These are phyloP conservation scores for Vipera latastei DNA, from an alignment of 2,797 vertebrate genomes.

Conservation along the genomic window DNA sequence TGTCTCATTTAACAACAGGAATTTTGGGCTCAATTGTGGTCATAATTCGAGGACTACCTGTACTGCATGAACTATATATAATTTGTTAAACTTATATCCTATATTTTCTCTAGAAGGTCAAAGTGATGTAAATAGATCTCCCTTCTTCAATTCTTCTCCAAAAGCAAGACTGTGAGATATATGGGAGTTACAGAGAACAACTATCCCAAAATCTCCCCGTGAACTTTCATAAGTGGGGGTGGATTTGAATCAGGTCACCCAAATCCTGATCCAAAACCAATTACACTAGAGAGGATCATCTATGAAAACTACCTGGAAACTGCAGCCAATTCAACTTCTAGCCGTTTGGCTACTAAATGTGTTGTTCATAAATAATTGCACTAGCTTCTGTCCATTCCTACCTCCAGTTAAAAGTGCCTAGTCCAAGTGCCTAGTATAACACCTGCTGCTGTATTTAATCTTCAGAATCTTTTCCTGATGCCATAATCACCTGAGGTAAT, in stretches of 20 bases:
- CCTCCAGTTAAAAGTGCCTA: not conserved
- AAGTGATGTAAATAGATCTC: not conserved
- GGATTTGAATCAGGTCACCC: not conserved
- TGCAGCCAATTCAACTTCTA: not conserved
- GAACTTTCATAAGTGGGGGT: not conserved
- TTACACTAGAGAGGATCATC: not conserved
- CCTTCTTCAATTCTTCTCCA: not conserved
- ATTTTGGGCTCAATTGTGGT: not conserved
- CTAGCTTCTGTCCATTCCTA: not conserved
- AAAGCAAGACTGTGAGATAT: not conserved
- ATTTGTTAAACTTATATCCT: not conserved
- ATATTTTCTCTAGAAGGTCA: not conserved
- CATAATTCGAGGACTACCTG: not conserved
- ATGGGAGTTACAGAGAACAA: not conserved
- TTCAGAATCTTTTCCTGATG: not conserved
- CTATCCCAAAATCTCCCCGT: not conserved
- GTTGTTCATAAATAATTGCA: not conserved
- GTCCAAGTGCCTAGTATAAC: not conserved
- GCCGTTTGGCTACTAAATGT: not conserved
- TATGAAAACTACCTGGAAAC: not conserved
- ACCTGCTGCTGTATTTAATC: not conserved
- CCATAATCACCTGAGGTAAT: not conserved
- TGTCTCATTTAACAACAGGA: not conserved
- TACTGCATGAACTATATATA: not conserved
- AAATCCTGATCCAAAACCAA: not conserved